phyloP scores from a whole-genome alignment of 2,113 vertebrate genomes.

The Empidonax alnorum region DNA sequence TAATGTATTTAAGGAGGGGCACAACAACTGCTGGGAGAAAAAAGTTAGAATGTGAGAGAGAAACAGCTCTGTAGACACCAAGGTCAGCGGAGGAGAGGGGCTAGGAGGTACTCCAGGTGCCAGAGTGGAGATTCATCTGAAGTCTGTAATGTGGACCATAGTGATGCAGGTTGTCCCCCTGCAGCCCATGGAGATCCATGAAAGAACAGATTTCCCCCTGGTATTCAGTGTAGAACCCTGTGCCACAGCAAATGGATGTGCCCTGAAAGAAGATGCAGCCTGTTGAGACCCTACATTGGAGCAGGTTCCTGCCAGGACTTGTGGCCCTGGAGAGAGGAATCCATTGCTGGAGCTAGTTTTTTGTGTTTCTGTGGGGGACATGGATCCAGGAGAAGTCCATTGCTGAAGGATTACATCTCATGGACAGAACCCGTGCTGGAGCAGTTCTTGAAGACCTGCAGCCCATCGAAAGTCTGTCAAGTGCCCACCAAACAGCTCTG shows the following conservation, averaged over 20 bases:
- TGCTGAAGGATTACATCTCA: not conserved
- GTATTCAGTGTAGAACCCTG: rapidly evolving
- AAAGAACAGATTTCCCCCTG: not conserved
- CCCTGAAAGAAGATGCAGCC: not conserved
- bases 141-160: no score
- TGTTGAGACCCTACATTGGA: not conserved
- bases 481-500: not conserved
- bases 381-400: not conserved
- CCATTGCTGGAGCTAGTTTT: not conserved
- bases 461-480: not conserved
- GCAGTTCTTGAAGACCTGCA: not conserved
- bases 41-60: not conserved
- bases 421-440: not conserved
- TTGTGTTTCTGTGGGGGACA: not conserved
- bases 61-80: not conserved
- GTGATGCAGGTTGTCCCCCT: not conserved
- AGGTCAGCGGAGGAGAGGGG: not conserved
- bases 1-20: not conserved
- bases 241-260: not conserved
- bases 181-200: not conserved
- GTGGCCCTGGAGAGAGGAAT: not conserved
- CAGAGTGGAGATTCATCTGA: not conserved
- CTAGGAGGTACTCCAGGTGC: not conserved
- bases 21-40: not conserved
- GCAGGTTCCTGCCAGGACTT: not conserved